Conservation (phyloP, 2,797 vertebrate species). For the Platyrinchus mystaceus region DNA sequence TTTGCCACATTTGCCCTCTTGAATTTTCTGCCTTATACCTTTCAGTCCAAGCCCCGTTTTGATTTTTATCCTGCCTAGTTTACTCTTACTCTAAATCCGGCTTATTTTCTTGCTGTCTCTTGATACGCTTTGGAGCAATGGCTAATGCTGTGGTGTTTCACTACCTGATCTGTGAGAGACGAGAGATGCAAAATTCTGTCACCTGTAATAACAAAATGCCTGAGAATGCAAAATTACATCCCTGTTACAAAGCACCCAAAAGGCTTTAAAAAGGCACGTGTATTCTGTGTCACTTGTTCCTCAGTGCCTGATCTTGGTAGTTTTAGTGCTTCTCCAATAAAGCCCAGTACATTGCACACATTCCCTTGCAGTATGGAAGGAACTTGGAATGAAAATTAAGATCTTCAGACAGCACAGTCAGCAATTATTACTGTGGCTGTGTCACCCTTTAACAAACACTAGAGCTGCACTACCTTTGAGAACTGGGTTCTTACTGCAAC, state of each 20-base stretch:
- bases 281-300: background rate
- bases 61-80: background rate
- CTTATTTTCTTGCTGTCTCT: background rate
- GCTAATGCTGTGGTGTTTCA: background rate
- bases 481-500: background rate
- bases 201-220: background rate
- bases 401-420: background rate
- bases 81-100: background rate
- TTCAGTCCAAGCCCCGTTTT: background rate
- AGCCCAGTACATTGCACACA: background rate
- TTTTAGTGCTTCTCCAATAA: background rate
- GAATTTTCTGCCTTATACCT: background rate
- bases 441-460: background rate
- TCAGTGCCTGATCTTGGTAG: background rate
- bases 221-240: background rate
- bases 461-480: background rate
- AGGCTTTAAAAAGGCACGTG: constrained; percentile 27
- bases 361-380: background rate
- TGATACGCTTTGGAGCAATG: background rate
- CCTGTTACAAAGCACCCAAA: constrained; percentile 2
- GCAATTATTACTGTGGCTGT: background rate
- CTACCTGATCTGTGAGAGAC: background rate
- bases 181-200: background rate
- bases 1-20: background rate
- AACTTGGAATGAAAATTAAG: background rate